These are phyloP conservation scores for Megalops cyprinoides DNA, from an alignment of 2,797 vertebrate genomes.

Conservation along the genomic window DNA sequence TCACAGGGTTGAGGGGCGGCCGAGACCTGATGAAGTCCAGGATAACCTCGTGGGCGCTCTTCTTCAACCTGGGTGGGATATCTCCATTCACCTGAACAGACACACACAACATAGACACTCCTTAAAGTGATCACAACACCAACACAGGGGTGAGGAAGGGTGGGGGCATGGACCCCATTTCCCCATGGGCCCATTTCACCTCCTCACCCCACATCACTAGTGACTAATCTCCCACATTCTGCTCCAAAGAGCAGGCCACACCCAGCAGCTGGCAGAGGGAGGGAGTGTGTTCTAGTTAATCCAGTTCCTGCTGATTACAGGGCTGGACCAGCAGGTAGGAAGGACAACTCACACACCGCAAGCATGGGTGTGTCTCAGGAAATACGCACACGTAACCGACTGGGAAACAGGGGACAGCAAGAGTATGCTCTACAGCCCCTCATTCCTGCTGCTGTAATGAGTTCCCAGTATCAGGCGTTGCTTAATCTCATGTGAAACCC, in stretches of 20 bases:
- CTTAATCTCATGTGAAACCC: not conserved
- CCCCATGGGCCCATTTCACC: no score
- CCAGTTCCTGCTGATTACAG: not conserved
- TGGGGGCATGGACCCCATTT: not conserved
- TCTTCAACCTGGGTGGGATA: slow-evolving; percentile 89
- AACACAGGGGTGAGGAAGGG: slow-evolving; percentile 8
- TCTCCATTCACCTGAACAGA: slow-evolving; percentile 84
- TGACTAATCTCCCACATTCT: not conserved
- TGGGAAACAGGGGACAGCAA: not conserved
- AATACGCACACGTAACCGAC: not conserved
- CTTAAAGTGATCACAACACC: no score
- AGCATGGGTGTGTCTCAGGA: no score
- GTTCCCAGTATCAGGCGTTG: not conserved
- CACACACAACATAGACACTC: no score
- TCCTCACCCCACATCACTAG: not conserved
- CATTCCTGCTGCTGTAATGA: not conserved
- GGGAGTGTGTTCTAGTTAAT: not conserved
- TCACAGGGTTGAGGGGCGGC: slow-evolving; percentile 93
- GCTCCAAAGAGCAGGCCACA: slow-evolving; percentile 14
- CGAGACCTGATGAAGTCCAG: slow-evolving; percentile 95
- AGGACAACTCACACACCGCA: no score
- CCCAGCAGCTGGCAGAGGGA: slow-evolving; percentile 6
- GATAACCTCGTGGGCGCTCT: slow-evolving; percentile 96
- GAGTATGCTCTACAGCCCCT: not conserved
- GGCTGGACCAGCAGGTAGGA: not conserved